Evolutionary conservation across 2,888 invertebrate genomes (phyloP).

Genomic region (Drosophila macrospina): DNA sequence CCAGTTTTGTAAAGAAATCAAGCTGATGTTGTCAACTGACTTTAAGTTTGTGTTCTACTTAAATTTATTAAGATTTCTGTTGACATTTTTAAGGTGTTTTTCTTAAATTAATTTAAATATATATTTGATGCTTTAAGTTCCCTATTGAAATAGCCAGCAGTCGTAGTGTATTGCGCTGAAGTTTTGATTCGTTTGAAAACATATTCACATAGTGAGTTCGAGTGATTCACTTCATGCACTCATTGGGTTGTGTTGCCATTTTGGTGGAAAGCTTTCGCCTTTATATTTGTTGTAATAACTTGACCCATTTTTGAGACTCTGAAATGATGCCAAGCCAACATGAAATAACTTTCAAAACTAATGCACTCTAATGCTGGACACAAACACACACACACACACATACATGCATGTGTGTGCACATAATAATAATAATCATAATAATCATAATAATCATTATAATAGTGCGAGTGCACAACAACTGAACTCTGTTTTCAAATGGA

Average conservation of each 20-base stretch:
- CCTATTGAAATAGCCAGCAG: too few species aligned
- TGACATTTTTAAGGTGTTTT: too few species aligned
- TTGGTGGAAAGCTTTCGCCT: constrained; percentile 1
- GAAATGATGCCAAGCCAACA: constrained; percentile 22
- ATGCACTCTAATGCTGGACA: constrained; percentile 35
- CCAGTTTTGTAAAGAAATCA: too few species aligned
- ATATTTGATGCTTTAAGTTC: too few species aligned
- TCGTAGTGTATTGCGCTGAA: background rate
- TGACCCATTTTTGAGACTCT: constrained; percentile 19
- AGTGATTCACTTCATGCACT: constrained; percentile 8
- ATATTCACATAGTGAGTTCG: too few species aligned
- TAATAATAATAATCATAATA: constrained; percentile 22
- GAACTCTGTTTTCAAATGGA: constrained; percentile 23
- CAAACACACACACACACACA: background rate
- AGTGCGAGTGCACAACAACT: constrained; percentile 47
- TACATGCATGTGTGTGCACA: background rate
- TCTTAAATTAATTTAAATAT: too few species aligned
- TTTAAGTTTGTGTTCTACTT: too few species aligned
- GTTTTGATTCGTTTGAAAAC: background rate
- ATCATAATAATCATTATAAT: constrained; percentile 28
- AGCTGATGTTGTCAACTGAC: too few species aligned
- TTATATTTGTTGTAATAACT: constrained; percentile 11
- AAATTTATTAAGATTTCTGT: too few species aligned
- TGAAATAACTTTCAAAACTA: constrained; percentile 46
- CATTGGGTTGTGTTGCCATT: constrained; percentile 14